Percentiles rank a stretch among this genome's conserved stretches.
These are phyloP conservation scores for Sebastes itinus DNA, from an alignment of 2,797 vertebrate species.

Conservation along the genomic window DNA sequence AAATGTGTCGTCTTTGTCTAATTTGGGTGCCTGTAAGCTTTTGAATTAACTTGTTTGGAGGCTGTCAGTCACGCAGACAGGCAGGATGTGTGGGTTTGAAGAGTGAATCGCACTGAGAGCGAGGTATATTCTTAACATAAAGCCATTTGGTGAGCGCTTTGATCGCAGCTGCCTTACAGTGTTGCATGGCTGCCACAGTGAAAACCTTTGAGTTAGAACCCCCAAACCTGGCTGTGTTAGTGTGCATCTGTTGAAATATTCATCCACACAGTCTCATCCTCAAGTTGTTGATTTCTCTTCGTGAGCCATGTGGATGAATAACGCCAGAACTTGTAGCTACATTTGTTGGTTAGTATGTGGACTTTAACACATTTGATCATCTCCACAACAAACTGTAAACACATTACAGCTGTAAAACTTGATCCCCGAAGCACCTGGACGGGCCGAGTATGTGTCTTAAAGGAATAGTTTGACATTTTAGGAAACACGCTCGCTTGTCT, in stretches of 20 bases:
- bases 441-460: not conserved
- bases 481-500: not conserved
- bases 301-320: not conserved
- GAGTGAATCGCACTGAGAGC: slow-evolving; percentile 11
- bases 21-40: slow-evolving; percentile 36
- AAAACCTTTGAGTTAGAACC: slow-evolving; percentile 25
- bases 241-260: slow-evolving; percentile 14
- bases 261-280: slow-evolving; percentile 9
- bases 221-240: not conserved
- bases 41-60: slow-evolving; percentile 42
- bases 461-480: not conserved
- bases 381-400: not conserved
- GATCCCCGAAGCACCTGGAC: not conserved
- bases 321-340: not conserved
- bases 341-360: not conserved
- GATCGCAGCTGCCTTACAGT: slow-evolving; percentile 42
- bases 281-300: slow-evolving; percentile 9
- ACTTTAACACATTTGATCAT: not conserved
- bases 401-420: not conserved
- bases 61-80: slow-evolving; percentile 54
- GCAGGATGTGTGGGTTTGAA: slow-evolving; percentile 18
- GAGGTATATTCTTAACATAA: slow-evolving; percentile 36
- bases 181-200: slow-evolving; percentile 2
- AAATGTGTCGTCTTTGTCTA: slow-evolving; percentile 47
- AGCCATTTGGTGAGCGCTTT: slow-evolving; percentile 51